Evolutionary conservation across 2,797 vertebrate species (phyloP).

Genomic region (Poliocrania exsul): DNA sequence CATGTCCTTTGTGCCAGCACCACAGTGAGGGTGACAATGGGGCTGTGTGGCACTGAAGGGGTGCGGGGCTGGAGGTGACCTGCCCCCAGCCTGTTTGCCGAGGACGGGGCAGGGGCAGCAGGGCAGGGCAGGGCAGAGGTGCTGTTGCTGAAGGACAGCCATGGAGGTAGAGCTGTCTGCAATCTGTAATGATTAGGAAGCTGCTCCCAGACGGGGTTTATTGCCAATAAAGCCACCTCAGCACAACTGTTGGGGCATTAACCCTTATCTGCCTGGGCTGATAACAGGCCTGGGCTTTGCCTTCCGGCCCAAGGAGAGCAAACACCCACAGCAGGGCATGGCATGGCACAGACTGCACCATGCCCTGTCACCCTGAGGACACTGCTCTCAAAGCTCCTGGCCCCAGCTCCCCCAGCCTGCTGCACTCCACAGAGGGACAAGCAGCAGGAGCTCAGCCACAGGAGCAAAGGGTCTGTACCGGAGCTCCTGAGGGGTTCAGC

Average conservation of each 20-base stretch:
- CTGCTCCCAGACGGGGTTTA: conserved; percentile 7
- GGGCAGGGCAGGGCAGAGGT: background rate
- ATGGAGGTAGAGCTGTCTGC: background rate
- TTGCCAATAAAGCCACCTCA: conserved; percentile 43
- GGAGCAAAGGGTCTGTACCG: background rate
- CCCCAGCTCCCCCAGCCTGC: accelerated
- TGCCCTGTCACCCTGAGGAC: background rate
- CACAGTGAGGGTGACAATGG: accelerated
- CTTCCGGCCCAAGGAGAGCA: background rate
- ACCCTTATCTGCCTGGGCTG: background rate
- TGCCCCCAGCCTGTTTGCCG: background rate
- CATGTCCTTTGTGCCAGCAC: accelerated
- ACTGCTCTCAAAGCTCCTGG: background rate
- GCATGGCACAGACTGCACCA: background rate
- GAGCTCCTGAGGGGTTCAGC: background rate
- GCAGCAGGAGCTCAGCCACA: accelerated
- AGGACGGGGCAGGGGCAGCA: background rate
- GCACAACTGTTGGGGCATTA: conserved; percentile 25
- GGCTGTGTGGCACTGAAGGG: background rate
- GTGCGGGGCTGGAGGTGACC: accelerated
- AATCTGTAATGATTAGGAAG: conserved; percentile 35
- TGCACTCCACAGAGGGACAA: accelerated
- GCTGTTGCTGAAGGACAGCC: conserved; percentile 22
- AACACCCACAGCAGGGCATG: background rate
- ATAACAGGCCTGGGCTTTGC: background rate